Evolutionary conservation across 2,113 vertebrate species (phyloP).

Genomic region (Murina feae): DNA sequence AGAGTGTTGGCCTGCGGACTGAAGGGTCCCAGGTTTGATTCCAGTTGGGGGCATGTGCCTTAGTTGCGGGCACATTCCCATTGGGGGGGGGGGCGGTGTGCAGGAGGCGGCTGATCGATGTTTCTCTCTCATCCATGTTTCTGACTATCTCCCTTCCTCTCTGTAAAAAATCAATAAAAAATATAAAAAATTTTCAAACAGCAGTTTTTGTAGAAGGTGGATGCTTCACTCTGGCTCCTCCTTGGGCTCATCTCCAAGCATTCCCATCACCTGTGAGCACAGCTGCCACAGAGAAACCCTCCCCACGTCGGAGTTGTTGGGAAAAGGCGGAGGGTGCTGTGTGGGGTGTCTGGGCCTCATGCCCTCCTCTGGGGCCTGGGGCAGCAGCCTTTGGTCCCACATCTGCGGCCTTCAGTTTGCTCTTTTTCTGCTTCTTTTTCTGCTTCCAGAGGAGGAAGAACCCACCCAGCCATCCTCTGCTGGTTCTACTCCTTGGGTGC

Average conservation of each 20-base stretch:
- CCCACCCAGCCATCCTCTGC: accelerated
- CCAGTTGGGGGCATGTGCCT: too few relatives aligned
- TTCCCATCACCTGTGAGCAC: not conserved
- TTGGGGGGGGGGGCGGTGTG: too few relatives aligned
- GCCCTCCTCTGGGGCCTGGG: not conserved
- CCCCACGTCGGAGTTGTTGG: not conserved
- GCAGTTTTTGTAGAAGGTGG: too few relatives aligned
- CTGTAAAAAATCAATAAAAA: too few relatives aligned
- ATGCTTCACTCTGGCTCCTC: not conserved
- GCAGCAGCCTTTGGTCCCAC: not conserved
- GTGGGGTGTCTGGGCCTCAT: not conserved
- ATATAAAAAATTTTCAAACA: too few relatives aligned
- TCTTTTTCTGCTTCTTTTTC: not conserved
- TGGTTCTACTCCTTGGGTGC: not conserved
- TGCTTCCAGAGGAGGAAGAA: not conserved
- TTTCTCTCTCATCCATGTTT: too few relatives aligned
- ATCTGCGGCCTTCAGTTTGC: not conserved
- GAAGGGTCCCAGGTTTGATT: too few relatives aligned
- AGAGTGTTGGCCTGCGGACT: too few relatives aligned
- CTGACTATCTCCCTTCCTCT: too few relatives aligned
- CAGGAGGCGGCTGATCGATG: too few relatives aligned
- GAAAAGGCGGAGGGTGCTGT: not conserved
- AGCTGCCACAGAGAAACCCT: not conserved
- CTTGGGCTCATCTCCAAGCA: not conserved
- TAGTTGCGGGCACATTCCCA: too few relatives aligned